A percentile compares a stretch with the other conserved stretches of the same genome.
Conservation (phyloP, 2,113 vertebrate genomes). For the Sula dactylatra region DNA sequence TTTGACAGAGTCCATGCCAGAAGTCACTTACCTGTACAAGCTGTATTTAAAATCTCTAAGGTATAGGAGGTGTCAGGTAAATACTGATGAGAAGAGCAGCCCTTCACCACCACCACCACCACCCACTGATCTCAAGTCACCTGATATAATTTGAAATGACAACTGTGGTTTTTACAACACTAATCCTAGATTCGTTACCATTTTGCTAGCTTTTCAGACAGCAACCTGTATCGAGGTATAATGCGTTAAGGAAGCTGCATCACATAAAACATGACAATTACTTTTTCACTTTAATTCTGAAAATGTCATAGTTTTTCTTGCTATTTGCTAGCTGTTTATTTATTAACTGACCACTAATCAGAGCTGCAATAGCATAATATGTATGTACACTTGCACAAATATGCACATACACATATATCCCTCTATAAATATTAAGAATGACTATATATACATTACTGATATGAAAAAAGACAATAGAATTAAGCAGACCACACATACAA, state of each 20-base stretch:
- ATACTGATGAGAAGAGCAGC: background rate
- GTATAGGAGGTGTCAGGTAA: background rate
- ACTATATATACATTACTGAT: background rate
- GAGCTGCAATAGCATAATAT: background rate
- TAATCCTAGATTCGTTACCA: background rate
- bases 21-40: background rate
- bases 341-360: background rate
- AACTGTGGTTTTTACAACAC: background rate
- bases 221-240: background rate
- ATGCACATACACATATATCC: background rate
- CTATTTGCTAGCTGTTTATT: background rate
- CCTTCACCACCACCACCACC: background rate
- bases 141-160: background rate
- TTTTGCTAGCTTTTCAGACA: background rate
- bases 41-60: background rate
- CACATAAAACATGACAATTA: background rate
- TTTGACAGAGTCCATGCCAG: background rate
- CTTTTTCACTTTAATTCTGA: background rate
- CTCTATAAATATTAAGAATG: background rate
- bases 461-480: background rate
- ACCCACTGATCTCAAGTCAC: background rate
- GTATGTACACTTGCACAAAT: background rate
- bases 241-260: background rate
- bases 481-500: background rate
- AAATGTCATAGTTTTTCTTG: background rate